Percentiles rank a stretch among this genome's conserved stretches.
Evolutionary conservation across 2,888 invertebrate genomes (phyloP).

Genomic region (Mimachlamys varia): DNA sequence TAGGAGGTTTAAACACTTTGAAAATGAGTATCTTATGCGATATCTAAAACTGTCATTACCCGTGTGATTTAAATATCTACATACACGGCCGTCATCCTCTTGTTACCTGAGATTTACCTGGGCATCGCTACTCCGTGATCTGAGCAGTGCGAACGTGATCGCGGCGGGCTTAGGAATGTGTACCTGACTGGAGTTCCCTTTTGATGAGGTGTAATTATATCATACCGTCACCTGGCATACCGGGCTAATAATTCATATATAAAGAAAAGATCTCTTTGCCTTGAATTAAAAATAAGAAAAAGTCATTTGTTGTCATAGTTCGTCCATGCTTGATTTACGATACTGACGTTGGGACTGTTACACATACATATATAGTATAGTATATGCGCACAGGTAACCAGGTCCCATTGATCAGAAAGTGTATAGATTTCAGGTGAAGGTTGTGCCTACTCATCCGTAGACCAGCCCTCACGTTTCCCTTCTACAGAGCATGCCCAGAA

Average conservation of each 20-base stretch:
- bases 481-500: slow-evolving; percentile 51
- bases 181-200: slow-evolving; percentile 6
- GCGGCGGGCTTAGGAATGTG: not conserved
- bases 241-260: slow-evolving; percentile 34
- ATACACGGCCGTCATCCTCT: not conserved
- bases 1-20: slow-evolving; percentile 1
- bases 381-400: slow-evolving; percentile 25
- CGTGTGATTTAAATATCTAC: slow-evolving; percentile 10
- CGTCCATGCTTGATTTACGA: slow-evolving; percentile 35
- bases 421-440: slow-evolving; percentile 42
- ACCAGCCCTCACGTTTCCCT: slow-evolving; percentile 51
- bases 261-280: slow-evolving; percentile 38
- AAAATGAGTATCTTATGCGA: slow-evolving; percentile 21
- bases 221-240: slow-evolving; percentile 21
- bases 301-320: not conserved
- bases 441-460: slow-evolving; percentile 47
- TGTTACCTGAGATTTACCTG: slow-evolving; percentile 31
- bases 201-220: slow-evolving; percentile 34
- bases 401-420: slow-evolving; percentile 46
- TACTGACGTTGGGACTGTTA: not conserved
- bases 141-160: slow-evolving; percentile 20
- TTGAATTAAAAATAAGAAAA: slow-evolving; percentile 25
- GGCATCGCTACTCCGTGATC: not conserved
- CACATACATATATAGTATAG: not conserved
- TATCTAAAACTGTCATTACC: slow-evolving; percentile 34